Base-by-base conservation (phyloP, 2,888 invertebrate genomes). In the Athrips mouffetella region DNA sequence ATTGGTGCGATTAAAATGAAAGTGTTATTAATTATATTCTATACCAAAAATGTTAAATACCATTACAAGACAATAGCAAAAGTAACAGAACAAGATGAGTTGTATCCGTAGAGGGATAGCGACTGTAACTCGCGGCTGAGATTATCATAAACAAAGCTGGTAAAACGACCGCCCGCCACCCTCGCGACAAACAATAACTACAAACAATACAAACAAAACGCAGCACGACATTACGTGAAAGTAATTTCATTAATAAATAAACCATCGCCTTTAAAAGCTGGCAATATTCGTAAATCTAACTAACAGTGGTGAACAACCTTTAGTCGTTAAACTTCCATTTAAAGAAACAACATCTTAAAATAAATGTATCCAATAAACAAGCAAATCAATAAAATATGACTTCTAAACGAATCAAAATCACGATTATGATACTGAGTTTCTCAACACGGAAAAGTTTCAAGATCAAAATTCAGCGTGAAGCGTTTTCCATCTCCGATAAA, bases 71-170 rank as follows among this genome's bases (percentile, higher is more conserved):
- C 61, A 61, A 61, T 64, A 58, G 62, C 47, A 56, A 62, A 60
- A 49, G 59, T 60, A 60, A 62, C 57, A 58, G 57, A 50, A 47
- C 61, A 55, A 59, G 62, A 64, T 68, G 66, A 65, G 65, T 59
- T 62, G 62, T 64, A 64, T 66, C 63, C 60, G 46, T 23, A 53
- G 42, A 42, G 47, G 52, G 61, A 69, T 67, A 64, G 55, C 57
- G 55, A 59, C 46, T 45, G 50, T 59, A 55, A 54, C 58, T 58
- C 57, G 60, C 57, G 51, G 50, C 52, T 47, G 47, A 67, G 67
- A 69, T 70, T 66, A 70, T 67, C 66, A 59, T 70, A 65, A 60
- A 62, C 39, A 21, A 31, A 11, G 42, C 29, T 29, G 39, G 44
- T 10, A 44, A 49, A 2, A 7, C 8, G n/a, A 13, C 23, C 44